phyloP scores from a whole-genome alignment of 2,888 invertebrate species.

The Scaptomyza reducta region DNA sequence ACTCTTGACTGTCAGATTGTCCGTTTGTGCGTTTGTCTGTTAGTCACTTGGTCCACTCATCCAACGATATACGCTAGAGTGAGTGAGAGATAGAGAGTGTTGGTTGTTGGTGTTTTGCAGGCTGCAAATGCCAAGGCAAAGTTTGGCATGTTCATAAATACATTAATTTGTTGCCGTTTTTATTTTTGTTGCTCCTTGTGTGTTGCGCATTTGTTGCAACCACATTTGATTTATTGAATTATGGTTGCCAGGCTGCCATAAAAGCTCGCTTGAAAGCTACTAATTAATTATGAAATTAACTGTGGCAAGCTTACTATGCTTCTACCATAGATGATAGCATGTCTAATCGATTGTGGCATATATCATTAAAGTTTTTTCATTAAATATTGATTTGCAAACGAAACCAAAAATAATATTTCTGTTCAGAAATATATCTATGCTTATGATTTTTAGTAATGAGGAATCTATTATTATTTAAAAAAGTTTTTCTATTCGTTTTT shows the following conservation, averaged over 20 bases:
- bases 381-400: constrained; percentile 25
- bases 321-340: neutral
- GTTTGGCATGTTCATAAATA: constrained; percentile 78
- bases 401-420: too few relatives aligned
- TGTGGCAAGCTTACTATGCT: constrained; percentile 33
- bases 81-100: constrained; percentile 2
- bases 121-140: constrained; percentile 65
- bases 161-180: constrained; percentile 72
- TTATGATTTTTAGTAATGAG: too few relatives aligned
- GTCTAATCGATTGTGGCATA: constrained; percentile 31
- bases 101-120: constrained; percentile 39
- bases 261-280: constrained; percentile 69
- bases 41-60: constrained; percentile 26
- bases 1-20: constrained; percentile 28
- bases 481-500: too few relatives aligned
- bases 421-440: too few relatives aligned
- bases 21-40: constrained; percentile 23
- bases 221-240: constrained; percentile 80
- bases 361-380: constrained; percentile 48
- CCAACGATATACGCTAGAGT: constrained; percentile 12
- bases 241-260: constrained; percentile 66
- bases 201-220: constrained; percentile 64
- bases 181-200: constrained; percentile 5
- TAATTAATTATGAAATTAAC: constrained; percentile 78
- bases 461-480: too few relatives aligned